Evolutionary conservation across 2,113 vertebrate species (phyloP), one percentile per base, ranked within the genome.

Genomic region (Cephalopholis sonnerati): DNA sequence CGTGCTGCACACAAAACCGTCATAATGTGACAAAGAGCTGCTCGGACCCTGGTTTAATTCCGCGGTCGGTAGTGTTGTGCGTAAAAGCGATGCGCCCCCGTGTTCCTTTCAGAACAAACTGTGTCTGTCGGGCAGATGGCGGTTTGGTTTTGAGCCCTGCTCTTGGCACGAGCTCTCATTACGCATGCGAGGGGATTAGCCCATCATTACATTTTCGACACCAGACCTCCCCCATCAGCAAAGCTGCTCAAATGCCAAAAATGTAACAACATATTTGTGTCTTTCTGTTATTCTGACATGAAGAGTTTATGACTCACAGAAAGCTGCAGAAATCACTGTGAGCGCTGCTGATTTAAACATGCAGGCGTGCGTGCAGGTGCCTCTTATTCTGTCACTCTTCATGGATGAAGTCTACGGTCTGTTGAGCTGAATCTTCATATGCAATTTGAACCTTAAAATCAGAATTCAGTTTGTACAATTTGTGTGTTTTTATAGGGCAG

Each of bases 141-240:
- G 67, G 22, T 44, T 57, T 44, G 86, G 54, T 88, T 91, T 84
- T 88, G 79, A 80, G 77, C 81, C 41, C n/a, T 24, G 58, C 74
- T 66, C 70, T 61, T 84, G 81, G 82, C 90, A 70, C 82, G 0
- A 18, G 44, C 70, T 27, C 64, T 71, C 73, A 20, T 87, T 89
- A 90, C 87, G 91, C 86, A 88, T 61, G 86, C 73, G 79, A 82
- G 73, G 36, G 80, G 87, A 90, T 92, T 76, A 89, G 68, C 39
- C 74, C 84, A 79, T 87, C 53, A 79, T 82, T 27, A 62, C 58
- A 73, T 65, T 68, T 69, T 41, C 22, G 0, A 27, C 22, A 69
- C 1, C 74, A 62, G 64, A 87, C 76, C 72, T 46, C 64, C 83
- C 74, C 67, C 71, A n/a, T 44, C 62, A 76, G 39, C 69, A 61